Percentiles rank a stretch among this genome's conserved stretches.
These are phyloP conservation scores for Candoia aspera DNA, from an alignment of 2,113 vertebrate species.

Conservation along the genomic window DNA sequence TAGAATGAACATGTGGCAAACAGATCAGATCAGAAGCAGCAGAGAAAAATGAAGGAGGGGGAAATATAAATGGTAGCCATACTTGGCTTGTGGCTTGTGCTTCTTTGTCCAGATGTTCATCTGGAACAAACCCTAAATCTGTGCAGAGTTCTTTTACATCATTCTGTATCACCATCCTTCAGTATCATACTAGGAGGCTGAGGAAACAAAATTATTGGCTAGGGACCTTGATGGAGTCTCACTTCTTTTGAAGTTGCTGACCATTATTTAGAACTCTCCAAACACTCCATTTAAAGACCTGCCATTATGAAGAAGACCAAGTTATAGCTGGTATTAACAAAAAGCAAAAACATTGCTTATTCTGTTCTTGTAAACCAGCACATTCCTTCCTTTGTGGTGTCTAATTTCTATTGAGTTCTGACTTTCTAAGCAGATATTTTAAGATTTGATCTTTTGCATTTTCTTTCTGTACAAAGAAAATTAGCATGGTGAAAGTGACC, in stretches of 20 bases:
- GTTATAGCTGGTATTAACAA: not conserved
- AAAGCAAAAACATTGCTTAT: not conserved
- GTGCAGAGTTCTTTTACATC: too few species aligned
- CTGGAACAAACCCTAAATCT: too few species aligned
- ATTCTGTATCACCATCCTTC: too few species aligned
- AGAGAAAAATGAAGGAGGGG: too few species aligned
- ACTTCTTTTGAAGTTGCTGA: not conserved
- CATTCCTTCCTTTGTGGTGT: not conserved
- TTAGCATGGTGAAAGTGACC: constrained; percentile 68
- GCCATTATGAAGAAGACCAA: not conserved
- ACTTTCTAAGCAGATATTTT: constrained; percentile 40
- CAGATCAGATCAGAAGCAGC: too few species aligned
- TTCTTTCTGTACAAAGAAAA: constrained; percentile 38
- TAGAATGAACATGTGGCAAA: too few species aligned
- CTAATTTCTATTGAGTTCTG: constrained; percentile 8
- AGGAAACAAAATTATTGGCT: too few species aligned
- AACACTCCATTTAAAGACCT: not conserved
- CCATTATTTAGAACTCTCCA: not conserved
- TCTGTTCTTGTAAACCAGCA: not conserved
- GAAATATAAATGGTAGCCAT: too few species aligned
- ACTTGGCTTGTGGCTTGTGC: too few species aligned
- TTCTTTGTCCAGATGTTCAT: too few species aligned
- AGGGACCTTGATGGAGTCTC: too few species aligned
- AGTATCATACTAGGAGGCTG: too few species aligned
- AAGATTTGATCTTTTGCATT: constrained; percentile 42